Conservation (phyloP, 2,888 invertebrate genomes). For the Epirrhoe alternata region DNA sequence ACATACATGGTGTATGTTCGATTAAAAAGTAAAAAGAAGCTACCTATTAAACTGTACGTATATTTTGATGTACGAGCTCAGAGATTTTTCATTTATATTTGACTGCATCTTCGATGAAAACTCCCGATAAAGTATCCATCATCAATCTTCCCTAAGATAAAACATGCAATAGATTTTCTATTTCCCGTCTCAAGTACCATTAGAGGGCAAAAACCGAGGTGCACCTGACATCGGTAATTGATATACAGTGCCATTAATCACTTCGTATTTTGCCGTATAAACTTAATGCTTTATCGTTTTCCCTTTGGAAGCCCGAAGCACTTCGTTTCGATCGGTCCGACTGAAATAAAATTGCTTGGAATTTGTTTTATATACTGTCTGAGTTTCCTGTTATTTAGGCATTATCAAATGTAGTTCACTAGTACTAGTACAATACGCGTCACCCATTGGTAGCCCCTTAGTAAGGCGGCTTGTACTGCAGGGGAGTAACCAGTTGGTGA, state of each 20-base stretch:
- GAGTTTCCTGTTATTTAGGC: too few relatives aligned
- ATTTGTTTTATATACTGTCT: not conserved
- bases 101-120: conserved; percentile 20
- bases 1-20: too few relatives aligned
- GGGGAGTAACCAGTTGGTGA: too few relatives aligned
- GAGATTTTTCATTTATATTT: not conserved
- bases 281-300: conserved; percentile 48
- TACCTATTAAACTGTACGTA: not conserved
- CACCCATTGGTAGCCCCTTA: too few relatives aligned
- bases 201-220: conserved; percentile 69
- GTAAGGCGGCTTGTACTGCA: too few relatives aligned
- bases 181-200: conserved; percentile 56
- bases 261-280: conserved; percentile 61
- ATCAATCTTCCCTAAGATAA: conserved; percentile 56
- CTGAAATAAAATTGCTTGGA: not conserved
- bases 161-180: conserved; percentile 59
- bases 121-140: conserved; percentile 34
- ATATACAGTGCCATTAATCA: conserved; percentile 79
- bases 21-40: not conserved
- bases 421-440: too few relatives aligned
- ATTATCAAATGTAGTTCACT: too few relatives aligned
- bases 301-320: conserved; percentile 24
- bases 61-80: not conserved
- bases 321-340: conserved; percentile 14
- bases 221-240: conserved; percentile 80